Conservation (phyloP, 2,797 vertebrate species). For the Harpagifer antarcticus region DNA sequence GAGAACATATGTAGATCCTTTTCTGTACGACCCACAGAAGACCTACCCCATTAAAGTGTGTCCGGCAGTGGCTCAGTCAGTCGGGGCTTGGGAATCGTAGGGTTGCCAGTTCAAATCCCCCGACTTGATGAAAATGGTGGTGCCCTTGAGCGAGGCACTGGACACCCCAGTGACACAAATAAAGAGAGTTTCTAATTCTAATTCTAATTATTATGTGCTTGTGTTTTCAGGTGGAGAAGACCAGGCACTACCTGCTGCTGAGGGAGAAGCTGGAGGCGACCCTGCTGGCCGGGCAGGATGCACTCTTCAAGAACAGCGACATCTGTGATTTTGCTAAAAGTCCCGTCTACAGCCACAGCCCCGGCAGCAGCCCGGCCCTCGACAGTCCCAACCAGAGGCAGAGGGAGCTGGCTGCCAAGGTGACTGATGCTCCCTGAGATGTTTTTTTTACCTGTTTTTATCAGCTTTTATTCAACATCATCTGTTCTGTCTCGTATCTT, state of each 20-base stretch:
- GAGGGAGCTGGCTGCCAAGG: constrained; percentile 98
- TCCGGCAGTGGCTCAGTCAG: too few species aligned
- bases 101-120: too few species aligned
- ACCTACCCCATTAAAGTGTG: background rate
- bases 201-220: background rate
- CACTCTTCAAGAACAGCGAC: constrained; percentile 87
- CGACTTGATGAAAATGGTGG: too few species aligned
- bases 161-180: too few species aligned
- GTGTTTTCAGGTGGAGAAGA: constrained; percentile 93
- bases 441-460: background rate
- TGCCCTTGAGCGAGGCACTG: too few species aligned
- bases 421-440: constrained; percentile 63
- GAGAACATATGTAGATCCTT: background rate
- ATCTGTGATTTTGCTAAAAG: constrained; percentile 89
- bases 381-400: constrained; percentile 94
- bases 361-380: constrained; percentile 78
- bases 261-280: constrained; percentile 96
- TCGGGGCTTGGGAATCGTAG: too few species aligned
- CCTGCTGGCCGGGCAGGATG: constrained; percentile 90
- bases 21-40: background rate
- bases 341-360: constrained; percentile 79
- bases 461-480: background rate
- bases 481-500: constrained; percentile 1
- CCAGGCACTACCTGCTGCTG: constrained; percentile 95
- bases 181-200: too few species aligned